Base-by-base conservation (phyloP, 2,797 vertebrate species). In the Anisognathus igniventris region DNA sequence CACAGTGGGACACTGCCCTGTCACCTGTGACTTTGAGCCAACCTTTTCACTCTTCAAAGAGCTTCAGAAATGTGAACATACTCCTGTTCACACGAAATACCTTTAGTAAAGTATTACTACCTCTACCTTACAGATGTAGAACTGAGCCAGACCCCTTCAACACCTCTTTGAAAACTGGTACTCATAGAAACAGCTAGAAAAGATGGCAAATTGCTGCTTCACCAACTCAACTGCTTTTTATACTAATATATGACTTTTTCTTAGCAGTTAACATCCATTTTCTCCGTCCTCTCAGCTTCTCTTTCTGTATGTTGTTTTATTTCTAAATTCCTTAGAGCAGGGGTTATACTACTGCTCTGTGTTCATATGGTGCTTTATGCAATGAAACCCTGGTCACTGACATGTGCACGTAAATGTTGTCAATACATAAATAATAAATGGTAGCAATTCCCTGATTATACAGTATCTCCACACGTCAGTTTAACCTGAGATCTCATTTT, bases 1-100 rank as follows among this genome's bases (percentile, higher is more conserved):
- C 5, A 0, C 2, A 4, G 14, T 0, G 1, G 56, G 45, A 58
- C 54, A 33, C 67, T 82, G 64, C 16, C 22, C 48, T 20, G 0
- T 2, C 30, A 65, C 3, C 2, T 31, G 8, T 6, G 35, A 37
- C 50, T 57, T 12, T 1, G 0, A 71, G 47, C 51, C 30, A 76
- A 66, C 6, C 9, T 23, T 71, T 48, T 4, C 10, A 35, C 30
- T 47, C 24, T 67, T 65, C 24, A 45, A 85, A 94, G 60, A 35
- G 20, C 28, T 33, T 79, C 66, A 62, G 40, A 82, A 86, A 77
- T 3, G 2, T 4, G 2, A 88, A 70, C 19, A 3, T 4, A 14
- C 28, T 81, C 60, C 14, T 72, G 8, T 18, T 84, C 83, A 77
- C 19, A 33, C 7, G 86, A 77, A 77, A 48, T 5, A 50, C 13